Conservation (phyloP, 2,113 vertebrate genomes). For the Platysteira castanea region DNA sequence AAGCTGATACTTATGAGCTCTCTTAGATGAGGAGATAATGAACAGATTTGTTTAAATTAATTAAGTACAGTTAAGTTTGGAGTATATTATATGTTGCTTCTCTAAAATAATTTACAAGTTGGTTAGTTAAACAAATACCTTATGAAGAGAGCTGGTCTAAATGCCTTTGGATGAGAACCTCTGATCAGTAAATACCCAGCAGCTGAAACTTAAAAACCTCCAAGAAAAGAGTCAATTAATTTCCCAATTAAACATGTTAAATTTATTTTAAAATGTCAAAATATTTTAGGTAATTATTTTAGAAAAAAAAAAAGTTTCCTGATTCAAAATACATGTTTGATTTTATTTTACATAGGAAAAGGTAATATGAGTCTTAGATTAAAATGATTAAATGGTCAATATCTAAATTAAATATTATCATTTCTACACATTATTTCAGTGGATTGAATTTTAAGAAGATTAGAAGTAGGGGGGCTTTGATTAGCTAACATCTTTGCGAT, state of each 20-base stretch:
- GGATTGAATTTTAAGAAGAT: not conserved
- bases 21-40: not conserved
- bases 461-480: accelerated
- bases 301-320: not conserved
- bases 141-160: not conserved
- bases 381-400: not conserved
- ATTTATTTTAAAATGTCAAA: not conserved
- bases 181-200: not conserved
- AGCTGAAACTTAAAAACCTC: not conserved
- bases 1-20: not conserved
- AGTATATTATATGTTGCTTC: not conserved
- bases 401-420: not conserved
- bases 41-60: not conserved
- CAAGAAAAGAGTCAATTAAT: not conserved
- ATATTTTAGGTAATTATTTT: not conserved
- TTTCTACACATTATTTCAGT: not conserved
- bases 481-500: not conserved
- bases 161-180: not conserved
- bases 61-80: not conserved
- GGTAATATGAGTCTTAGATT: not conserved
- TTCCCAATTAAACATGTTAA: not conserved
- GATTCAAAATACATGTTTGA: not conserved
- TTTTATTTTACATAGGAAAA: not conserved
- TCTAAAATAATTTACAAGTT: not conserved
- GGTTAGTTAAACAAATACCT: not conserved